phyloP scores from a whole-genome alignment of 2,888 invertebrate species.

The Leptodirus hochenwartii region DNA sequence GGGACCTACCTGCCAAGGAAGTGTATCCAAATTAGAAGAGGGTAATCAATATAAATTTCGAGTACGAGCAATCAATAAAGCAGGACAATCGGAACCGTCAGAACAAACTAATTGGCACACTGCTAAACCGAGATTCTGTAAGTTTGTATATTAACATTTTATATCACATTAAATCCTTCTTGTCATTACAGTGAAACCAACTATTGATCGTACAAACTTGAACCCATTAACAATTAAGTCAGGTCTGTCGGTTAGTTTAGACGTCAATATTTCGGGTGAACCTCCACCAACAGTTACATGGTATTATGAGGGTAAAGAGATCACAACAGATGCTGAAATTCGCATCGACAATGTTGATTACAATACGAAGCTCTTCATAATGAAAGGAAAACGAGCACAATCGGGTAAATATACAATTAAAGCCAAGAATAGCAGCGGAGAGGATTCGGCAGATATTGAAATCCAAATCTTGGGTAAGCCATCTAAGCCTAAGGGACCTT shows the following conservation, averaged over 20 bases:
- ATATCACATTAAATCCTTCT: constrained; percentile 6
- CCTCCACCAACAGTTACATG: constrained; percentile 86
- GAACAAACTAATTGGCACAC: constrained; percentile 85
- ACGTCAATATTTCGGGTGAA: constrained; percentile 82
- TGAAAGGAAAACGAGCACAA: constrained; percentile 62
- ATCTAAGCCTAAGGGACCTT: constrained; percentile 64
- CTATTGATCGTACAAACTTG: constrained; percentile 80
- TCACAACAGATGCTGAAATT: constrained; percentile 39
- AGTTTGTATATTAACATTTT: constrained; percentile 27
- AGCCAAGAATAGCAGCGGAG: constrained; percentile 84
- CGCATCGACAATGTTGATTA: constrained; percentile 74
- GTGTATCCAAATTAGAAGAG: constrained; percentile 77
- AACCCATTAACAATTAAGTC: constrained; percentile 72
- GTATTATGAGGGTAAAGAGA: constrained; percentile 56
- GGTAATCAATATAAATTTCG: constrained; percentile 93
- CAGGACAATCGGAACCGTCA: constrained; percentile 81
- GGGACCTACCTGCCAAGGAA: constrained; percentile 69
- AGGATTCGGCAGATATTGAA: constrained; percentile 80
- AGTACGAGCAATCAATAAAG: constrained; percentile 87
- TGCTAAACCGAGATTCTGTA: constrained; percentile 73
- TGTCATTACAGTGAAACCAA: constrained; percentile 63
- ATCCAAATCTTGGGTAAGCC: constrained; percentile 68
- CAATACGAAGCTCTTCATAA: constrained; percentile 76
- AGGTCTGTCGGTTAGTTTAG: constrained; percentile 71
- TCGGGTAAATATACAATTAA: constrained; percentile 78